Base-by-base conservation (phyloP, 2,113 vertebrate genomes). In the Coptodon rendalli region DNA sequence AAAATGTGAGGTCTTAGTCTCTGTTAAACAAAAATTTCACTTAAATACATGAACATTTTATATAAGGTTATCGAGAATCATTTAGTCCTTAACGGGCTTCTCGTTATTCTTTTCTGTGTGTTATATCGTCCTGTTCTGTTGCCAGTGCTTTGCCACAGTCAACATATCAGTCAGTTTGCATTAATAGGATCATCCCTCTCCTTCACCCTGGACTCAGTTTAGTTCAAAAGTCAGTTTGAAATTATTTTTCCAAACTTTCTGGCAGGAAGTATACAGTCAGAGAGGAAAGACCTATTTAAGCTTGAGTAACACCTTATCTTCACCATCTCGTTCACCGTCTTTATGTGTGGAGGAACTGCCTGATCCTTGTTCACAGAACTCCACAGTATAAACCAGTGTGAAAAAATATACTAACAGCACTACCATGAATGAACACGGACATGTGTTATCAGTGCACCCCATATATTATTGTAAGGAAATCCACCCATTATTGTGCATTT, bases 401-500 rank as follows among this genome's bases (percentile, higher is more conserved):
- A 78, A 78, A 50, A 78, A 50, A 31, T n/a, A 34, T 52, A 52
- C 73, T 52, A 50, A 29, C 17, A 9, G 45, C 27, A 78, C 3
- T 34, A 94, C 88, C 80, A 59, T 63, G 83, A 40, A 83, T 85
- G 57, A 90, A 87, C 63, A 84, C 34, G 9, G 50, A 81, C 86
- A 54, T 29, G 71, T 31, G 19, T 80, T 87, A 92, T 91, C 90
- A 83, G 76, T 53, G 88, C 3, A 19, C 10, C 56, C 84, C 90
- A 88, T 90, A 87, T 89, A 91, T 91, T 93, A 93, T 83, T 76
- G 38, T 73, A 91, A 93, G 95, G 91, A 95, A 93, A 87, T 90
- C 92, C 88, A 85, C 84, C 90, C 85, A 87, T 88, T 82, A 89
- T 95, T 95, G 93, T 95, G 54, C 24, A 86, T 83, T 93, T 93